Evolutionary conservation across 2,113 vertebrate species (phyloP).

Genomic region (Pedionomus torquatus): DNA sequence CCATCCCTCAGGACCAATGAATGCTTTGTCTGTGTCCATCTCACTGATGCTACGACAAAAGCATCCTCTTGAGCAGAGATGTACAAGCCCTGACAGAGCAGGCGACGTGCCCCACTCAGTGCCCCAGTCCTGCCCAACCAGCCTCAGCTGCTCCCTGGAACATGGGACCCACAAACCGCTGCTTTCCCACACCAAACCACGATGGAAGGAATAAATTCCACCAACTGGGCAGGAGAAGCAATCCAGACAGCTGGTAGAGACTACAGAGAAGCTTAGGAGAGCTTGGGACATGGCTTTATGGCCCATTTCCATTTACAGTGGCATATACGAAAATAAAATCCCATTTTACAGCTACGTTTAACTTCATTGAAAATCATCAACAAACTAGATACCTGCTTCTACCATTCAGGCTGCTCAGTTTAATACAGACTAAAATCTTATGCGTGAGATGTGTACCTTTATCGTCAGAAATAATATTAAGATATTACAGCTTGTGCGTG

Average conservation of each 20-base stretch:
- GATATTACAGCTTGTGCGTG: background rate
- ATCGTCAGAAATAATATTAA: background rate
- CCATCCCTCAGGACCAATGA: rapidly evolving
- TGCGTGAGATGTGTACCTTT: rapidly evolving
- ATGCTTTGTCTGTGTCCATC: rapidly evolving
- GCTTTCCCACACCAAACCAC: rapidly evolving
- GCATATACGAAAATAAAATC: background rate
- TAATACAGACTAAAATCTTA: background rate
- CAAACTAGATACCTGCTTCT: background rate
- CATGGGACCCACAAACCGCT: too few relatives aligned
- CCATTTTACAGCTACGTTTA: background rate
- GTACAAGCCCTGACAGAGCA: background rate
- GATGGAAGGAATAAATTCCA: rapidly evolving
- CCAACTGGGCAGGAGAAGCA: background rate
- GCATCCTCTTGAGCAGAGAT: background rate
- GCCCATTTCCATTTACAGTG: background rate
- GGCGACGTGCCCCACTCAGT: rapidly evolving
- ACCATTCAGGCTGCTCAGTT: background rate
- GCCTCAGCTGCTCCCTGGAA: background rate
- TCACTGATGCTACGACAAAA: background rate
- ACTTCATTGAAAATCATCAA: background rate
- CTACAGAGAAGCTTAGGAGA: background rate
- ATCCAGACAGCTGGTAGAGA: background rate
- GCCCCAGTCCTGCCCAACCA: background rate
- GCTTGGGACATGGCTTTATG: rapidly evolving